These are phyloP conservation scores for Uloborus plumipes DNA, from an alignment of 2,888 invertebrate species.

Conservation along the genomic window DNA sequence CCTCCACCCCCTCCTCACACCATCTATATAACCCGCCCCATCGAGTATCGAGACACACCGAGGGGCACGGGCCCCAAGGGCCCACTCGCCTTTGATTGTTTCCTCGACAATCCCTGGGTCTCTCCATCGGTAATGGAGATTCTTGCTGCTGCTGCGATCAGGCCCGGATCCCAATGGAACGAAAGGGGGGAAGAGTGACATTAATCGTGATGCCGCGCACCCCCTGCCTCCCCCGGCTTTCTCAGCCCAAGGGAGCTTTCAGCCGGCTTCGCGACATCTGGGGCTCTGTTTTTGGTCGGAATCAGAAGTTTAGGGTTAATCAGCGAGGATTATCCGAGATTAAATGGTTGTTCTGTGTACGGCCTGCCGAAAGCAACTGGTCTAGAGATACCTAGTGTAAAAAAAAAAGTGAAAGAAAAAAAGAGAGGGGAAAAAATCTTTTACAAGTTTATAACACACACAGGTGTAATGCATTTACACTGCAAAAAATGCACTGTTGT, in stretches of 20 bases:
- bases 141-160: slow-evolving; percentile 43
- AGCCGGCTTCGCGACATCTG: slow-evolving; percentile 59
- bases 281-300: slow-evolving; percentile 53
- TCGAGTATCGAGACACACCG: slow-evolving; percentile 36
- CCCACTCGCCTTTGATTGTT: slow-evolving; percentile 62
- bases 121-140: slow-evolving; percentile 50
- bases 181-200: slow-evolving; percentile 43
- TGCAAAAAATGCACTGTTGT: too few species aligned
- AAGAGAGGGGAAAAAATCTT: too few species aligned
- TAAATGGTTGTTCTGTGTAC: slow-evolving; percentile 16
- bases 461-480: too few species aligned
- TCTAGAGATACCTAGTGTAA: too few species aligned
- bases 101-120: slow-evolving; percentile 34
- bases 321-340: slow-evolving; percentile 51
- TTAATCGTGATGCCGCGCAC: slow-evolving; percentile 30
- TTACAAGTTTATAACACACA: too few species aligned
- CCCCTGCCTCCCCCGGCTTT: neutral
- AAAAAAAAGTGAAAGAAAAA: too few species aligned
- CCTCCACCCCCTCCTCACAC: slow-evolving; percentile 14
- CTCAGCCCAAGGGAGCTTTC: slow-evolving; percentile 42
- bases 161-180: slow-evolving; percentile 25
- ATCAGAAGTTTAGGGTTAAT: slow-evolving; percentile 32
- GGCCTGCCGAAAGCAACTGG: too few species aligned
- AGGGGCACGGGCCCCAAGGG: slow-evolving; percentile 48
- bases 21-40: slow-evolving; percentile 36